phyloP scores from a whole-genome alignment of 2,888 invertebrate genomes.

The Meteorus colon region DNA sequence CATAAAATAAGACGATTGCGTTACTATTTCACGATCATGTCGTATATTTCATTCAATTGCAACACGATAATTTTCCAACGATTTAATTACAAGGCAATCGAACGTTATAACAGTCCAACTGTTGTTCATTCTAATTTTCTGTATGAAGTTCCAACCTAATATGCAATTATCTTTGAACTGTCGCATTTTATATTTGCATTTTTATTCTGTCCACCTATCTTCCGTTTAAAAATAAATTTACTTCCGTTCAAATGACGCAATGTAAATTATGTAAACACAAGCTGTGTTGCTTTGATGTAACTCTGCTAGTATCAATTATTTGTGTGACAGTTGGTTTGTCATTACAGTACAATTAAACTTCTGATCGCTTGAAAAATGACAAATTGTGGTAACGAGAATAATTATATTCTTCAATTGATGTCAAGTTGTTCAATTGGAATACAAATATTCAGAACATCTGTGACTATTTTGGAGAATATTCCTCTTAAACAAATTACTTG shows the following conservation, averaged over 20 bases:
- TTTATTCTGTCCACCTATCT: neutral
- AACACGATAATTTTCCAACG: neutral
- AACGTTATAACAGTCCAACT: neutral
- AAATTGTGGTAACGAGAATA: too few species aligned
- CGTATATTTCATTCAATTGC: neutral
- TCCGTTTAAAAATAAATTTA: neutral
- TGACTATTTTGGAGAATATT: too few species aligned
- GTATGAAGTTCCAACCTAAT: neutral
- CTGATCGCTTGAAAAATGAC: neutral
- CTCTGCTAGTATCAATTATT: neutral
- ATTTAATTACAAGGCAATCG: neutral
- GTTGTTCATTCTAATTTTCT: neutral
- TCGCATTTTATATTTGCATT: neutral
- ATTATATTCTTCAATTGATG: neutral
- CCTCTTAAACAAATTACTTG: too few species aligned
- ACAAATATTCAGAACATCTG: neutral
- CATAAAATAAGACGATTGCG: slow-evolving; percentile 17
- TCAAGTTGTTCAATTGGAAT: neutral
- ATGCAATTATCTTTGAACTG: neutral
- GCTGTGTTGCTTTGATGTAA: neutral
- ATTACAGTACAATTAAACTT: neutral
- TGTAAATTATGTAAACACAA: slow-evolving; percentile 18
- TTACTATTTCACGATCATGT: slow-evolving; percentile 1
- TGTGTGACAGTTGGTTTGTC: slow-evolving; percentile 14
- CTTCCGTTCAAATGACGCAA: slow-evolving; percentile 23